Percentiles rank a stretch among this genome's conserved stretches.
phyloP scores from a whole-genome alignment of 2,113 vertebrate species.

The Cyprinodon variegatus region DNA sequence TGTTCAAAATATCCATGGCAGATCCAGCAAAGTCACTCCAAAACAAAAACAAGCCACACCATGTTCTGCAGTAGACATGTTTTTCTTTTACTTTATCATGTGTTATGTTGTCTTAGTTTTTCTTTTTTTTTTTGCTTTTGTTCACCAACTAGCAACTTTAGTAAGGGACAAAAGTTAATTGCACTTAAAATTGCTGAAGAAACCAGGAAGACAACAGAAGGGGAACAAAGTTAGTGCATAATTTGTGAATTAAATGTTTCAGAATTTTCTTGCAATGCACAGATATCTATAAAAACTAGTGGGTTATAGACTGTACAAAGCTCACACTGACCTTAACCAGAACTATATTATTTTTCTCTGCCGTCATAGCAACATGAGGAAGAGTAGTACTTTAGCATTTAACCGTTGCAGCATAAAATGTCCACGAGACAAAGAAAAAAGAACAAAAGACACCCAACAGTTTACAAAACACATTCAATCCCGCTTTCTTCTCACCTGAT shows the following conservation, averaged over 20 bases:
- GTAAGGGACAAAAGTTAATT: not conserved
- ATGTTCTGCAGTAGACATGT: no score
- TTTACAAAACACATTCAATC: constrained; percentile 13
- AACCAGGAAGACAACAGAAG: constrained; percentile 5
- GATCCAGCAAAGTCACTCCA: no score
- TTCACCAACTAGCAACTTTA: not conserved
- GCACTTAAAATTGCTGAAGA: constrained; percentile 16
- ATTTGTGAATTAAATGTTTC: not conserved
- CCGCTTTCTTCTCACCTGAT: constrained; percentile 18
- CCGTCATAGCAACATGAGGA: constrained; percentile 20
- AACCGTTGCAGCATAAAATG: not conserved
- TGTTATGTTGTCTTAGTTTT: no score
- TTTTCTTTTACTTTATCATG: no score
- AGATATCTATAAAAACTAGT: not conserved
- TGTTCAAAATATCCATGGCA: no score
- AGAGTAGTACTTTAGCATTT: not conserved
- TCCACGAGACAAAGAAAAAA: not conserved
- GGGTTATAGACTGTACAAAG: constrained; percentile 25
- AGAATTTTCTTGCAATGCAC: not conserved
- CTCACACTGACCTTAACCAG: constrained; percentile 15
- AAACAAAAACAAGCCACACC: no score
- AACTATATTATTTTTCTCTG: not conserved
- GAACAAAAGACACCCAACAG: not conserved
- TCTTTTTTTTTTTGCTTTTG: no score
- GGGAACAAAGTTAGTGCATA: not conserved